phyloP scores from a whole-genome alignment of 2,888 invertebrate genomes.

The Tipula confusa region DNA sequence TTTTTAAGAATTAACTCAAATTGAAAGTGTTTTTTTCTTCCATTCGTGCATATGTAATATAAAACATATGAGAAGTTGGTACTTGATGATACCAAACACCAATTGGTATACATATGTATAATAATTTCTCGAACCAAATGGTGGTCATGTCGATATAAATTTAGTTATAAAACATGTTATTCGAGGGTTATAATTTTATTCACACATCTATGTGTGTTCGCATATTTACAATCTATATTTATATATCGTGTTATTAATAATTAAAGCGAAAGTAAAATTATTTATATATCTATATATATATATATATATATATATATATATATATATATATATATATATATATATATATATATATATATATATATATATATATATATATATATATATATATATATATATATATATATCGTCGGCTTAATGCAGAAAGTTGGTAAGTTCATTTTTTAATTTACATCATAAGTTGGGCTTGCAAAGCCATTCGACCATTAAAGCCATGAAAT shows the following conservation, averaged over 20 bases:
- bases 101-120: neutral
- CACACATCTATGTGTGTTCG: neutral
- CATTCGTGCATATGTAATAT: neutral
- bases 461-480: too few species aligned
- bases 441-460: too few species aligned
- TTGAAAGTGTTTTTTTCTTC: neutral
- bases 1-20: neutral
- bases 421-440: too few species aligned
- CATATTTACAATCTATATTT: neutral
- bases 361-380: too few species aligned
- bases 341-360: too few species aligned
- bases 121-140: neutral
- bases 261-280: slow-evolving; percentile 16
- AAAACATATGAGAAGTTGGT: neutral
- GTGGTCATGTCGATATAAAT: neutral
- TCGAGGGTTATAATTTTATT: neutral
- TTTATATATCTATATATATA: neutral
- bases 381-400: too few species aligned
- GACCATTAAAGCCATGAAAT: too few species aligned
- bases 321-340: too few species aligned
- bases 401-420: too few species aligned
- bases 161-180: neutral
- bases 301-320: too few species aligned
- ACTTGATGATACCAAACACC: neutral
- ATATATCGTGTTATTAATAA: slow-evolving; percentile 20